Evolutionary conservation across 1,140 invertebrate genomes (phyloP), one percentile per base, ranked within the genome.

Genomic region (Lucilia cuprina): DNA sequence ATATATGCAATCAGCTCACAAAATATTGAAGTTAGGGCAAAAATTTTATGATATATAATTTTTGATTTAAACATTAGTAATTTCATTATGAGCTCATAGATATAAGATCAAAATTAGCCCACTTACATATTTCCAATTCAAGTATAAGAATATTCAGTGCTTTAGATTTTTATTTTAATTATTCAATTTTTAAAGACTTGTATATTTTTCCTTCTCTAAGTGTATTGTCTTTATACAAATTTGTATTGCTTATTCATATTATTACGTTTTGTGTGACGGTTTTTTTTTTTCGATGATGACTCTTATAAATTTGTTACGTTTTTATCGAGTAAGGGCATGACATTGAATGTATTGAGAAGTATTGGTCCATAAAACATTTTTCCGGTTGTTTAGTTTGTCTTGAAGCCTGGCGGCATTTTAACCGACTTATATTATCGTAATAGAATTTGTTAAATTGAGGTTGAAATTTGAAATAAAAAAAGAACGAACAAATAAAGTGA

Each of bases 391-490:
- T 84, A 47, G 49, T 84, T 82, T 74, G 41, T 49, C 70, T 84
- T 55, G 65, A 55, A 35, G 19, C 60, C 47, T 25, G 35, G 47
- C 41, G 47, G 47, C 35, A 85, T 86, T 90, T 87, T 89, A 88
- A 86, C 86, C 85, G 86, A 87, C 88, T 89, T 88, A 88, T 87
- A 82, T 85, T 84, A 74, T 82, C 85, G 83, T 90, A 90, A 90
- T 90, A 90, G 89, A 90, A 90, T 90, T 90, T 89, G 88, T 87
- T 89, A 89, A 90, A 90, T 90, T 90, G 89, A 90, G 89, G 89
- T 90, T 90, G 89, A 90, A 90, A 90, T 90, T 85, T 83, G 74
- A 35, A 55, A 55, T 17, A 55, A 50, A 41, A 82, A 82, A 34
- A 77, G 30, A 13, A 77, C 5, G 14, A 77, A 77, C 13, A 77